Conservation (phyloP, 2,888 invertebrate species). For the Poecilus cupreus region DNA sequence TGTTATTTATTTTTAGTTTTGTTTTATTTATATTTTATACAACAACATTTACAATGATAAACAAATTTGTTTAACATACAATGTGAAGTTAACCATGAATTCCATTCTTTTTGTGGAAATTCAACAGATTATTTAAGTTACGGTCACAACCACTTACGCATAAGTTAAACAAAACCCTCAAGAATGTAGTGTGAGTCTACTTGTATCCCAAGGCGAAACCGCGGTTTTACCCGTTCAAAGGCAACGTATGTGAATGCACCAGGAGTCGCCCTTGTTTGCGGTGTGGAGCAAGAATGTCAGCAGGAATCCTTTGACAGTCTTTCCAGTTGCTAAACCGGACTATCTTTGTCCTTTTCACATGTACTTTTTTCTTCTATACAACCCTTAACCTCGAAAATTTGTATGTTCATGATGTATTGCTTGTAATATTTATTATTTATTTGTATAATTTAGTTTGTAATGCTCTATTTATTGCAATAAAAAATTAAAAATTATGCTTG, state of each 20-base stretch:
- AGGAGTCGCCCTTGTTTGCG: background rate
- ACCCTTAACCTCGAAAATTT: too few species aligned
- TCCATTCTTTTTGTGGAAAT: background rate
- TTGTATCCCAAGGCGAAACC: background rate
- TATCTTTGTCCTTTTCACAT: conserved; percentile 5
- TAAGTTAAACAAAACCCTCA: background rate
- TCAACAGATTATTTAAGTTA: background rate
- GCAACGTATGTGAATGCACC: background rate
- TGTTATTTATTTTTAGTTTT: too few species aligned
- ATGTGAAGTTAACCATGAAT: too few species aligned
- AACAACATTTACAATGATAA: too few species aligned
- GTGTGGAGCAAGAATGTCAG: background rate
- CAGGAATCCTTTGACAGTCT: conserved; percentile 17
- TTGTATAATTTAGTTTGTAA: too few species aligned
- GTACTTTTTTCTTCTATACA: background rate
- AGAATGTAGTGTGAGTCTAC: background rate
- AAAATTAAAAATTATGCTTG: too few species aligned
- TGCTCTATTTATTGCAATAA: too few species aligned
- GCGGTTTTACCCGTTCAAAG: conserved; percentile 8
- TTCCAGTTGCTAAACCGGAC: background rate
- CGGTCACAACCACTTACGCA: background rate
- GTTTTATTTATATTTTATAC: too few species aligned
- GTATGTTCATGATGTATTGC: background rate
- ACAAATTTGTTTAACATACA: too few species aligned
- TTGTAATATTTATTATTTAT: too few species aligned